Base-by-base conservation (phyloP, 2,888 invertebrate genomes). In the Ptychoptera contaminata region DNA sequence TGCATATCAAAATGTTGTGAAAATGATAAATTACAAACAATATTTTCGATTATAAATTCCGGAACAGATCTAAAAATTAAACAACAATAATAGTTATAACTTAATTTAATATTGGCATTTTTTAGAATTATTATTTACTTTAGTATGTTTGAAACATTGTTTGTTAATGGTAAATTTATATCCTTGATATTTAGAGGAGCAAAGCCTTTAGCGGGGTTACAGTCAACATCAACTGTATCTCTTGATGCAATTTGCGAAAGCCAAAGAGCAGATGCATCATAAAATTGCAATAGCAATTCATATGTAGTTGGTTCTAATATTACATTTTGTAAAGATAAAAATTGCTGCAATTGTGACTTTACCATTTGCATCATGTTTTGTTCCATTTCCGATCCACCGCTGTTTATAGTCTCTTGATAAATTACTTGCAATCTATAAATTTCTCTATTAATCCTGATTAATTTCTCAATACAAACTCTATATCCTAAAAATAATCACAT, bases 41-140 rank as follows among this genome's bases (percentile, higher is more conserved):
- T 72, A 63, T 93, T 94, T 63, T 92, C 92, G 40, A 91, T 68
- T 32, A 94, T 69, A 60, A 86, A 84, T 64, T 96, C 94, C 37
- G 94, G 94, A 58, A 94, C 74, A 59, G 82, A 87, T 57, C 82
- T 82, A 61, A 44, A 62, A 59, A 31, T 9, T 38, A 47, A 42
- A 16, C 46, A 37, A 40, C 30, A 8, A 31, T 37, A 46, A 15
- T 23, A 37, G 12, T 37, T 30, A n/a, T 32, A 32, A 32, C 11
- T 32, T 31, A 31, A 1, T n/a, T 30, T 4, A 35, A 11, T 4
- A 34, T 34, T 3, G 15, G 53, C 41, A 42, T 42, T 37, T 37
- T 37, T 37, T 42, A 46, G 14, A 29, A 31, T 6, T 10, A 41
- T 36, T 40, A 46, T 12, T 58, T 61, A 80, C 80, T 76, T 77